Evolutionary conservation across 1,140 invertebrate genomes (phyloP), one percentile per base, ranked within the genome.

Genomic region (Drosophila kanapiae): DNA sequence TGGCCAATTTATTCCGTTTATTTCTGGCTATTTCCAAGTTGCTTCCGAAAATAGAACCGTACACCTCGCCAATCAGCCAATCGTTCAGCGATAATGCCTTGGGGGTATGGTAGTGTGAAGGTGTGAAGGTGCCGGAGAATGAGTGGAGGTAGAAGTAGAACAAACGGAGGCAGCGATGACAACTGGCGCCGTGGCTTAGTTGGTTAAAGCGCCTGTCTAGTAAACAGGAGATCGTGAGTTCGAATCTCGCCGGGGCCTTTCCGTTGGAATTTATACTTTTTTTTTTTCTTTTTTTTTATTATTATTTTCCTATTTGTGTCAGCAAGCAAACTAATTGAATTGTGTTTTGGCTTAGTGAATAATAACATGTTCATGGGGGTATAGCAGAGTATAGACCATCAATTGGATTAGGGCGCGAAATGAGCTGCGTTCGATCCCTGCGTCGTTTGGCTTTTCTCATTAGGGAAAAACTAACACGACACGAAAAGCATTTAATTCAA

Each of bases 151-250:
- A 38, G 2, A 72, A 37, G 8, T 58, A 72, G 29, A 40, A 27
- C 16, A 40, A 31, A 16, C 7, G 9, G 56, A 16, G 9, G 27
- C 11, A 9, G 3, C 9, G 35, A 14, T 29, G n/a, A 4, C 69
- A 71, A 42, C 31, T 57, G 94, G 94, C 94, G 94, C 94, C 93
- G 94, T 94, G 94, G 94, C 94, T 94, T 94, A 94, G 94, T 94
- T 94, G 94, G 94, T 94, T 94, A 94, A 94, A 94, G 94, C 94
- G 94, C 94, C 94, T 94, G 94, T 94, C 94, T 94, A 94, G 94
- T 94, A 94, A 94, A 94, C 94, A 94, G 94, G 94, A 94, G 94
- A 94, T 94, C 94, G 92, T 92, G 94, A 93, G 94, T 94, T 94
- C 94, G 94, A 94, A 94, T 94, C 94, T 93, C 94, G 93, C 92